A percentile compares a stretch with the other conserved stretches of the same genome.
phyloP scores from a whole-genome alignment of 2,888 invertebrate species.

The Cynaeus angustus region DNA sequence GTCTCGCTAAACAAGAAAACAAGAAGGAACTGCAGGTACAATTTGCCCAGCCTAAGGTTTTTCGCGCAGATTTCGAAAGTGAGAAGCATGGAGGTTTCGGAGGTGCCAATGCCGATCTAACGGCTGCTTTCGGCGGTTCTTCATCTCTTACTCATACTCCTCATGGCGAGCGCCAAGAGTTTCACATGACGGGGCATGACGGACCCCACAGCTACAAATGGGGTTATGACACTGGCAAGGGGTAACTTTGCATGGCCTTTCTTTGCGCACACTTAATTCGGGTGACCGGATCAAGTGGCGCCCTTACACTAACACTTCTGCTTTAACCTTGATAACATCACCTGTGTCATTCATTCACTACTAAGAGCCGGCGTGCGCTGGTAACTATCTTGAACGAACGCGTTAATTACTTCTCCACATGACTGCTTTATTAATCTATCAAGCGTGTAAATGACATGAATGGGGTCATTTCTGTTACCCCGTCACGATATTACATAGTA shows the following conservation, averaged over 20 bases:
- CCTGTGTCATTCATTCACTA: no score
- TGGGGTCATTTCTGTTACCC: constrained; percentile 19
- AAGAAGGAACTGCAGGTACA: constrained; percentile 71
- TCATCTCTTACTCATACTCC: constrained; percentile 51
- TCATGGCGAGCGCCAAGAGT: constrained; percentile 77
- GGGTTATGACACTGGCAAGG: constrained; percentile 89
- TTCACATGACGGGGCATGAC: constrained; percentile 87
- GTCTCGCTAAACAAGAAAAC: constrained; percentile 73
- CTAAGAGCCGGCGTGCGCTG: no score
- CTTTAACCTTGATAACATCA: no score
- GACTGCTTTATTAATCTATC: constrained; percentile 20
- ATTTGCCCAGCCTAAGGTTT: constrained; percentile 26
- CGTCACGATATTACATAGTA: constrained; percentile 13
- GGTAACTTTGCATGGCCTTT: constrained; percentile 74
- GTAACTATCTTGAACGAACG: no score
- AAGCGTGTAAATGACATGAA: constrained; percentile 6
- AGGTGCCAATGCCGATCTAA: constrained; percentile 57
- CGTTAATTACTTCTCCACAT: constrained; percentile 6
- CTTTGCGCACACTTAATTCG: no score
- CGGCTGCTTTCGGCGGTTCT: constrained; percentile 60
- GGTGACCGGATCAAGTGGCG: no score
- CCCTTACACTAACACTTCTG: background rate
- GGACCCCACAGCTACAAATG: constrained; percentile 89
- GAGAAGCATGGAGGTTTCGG: constrained; percentile 50
- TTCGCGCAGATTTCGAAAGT: constrained; percentile 20